Evolutionary conservation across 2,888 invertebrate species (phyloP).

Genomic region (Cheilosia impressa): DNA sequence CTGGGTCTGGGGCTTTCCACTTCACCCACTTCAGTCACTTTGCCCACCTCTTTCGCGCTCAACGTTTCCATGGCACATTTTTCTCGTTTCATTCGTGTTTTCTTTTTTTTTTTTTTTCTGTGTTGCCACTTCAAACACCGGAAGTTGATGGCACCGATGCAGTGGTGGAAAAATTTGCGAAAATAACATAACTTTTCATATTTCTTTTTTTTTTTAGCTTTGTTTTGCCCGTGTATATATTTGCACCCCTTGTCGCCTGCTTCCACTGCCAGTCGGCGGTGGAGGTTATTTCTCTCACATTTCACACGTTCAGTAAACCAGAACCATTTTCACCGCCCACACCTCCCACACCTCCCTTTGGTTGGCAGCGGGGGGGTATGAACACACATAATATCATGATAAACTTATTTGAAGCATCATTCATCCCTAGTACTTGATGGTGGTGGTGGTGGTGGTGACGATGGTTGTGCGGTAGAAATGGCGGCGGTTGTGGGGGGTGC

Average conservation of each 20-base stretch:
- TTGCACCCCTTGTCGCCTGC: background rate
- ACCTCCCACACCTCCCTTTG: background rate
- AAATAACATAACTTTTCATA: constrained; percentile 71
- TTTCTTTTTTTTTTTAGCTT: constrained; percentile 17
- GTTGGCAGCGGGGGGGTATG: constrained; percentile 21
- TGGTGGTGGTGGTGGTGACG: constrained; percentile 21
- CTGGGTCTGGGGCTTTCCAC: constrained; percentile 13
- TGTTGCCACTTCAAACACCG: constrained; percentile 65
- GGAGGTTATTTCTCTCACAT: constrained; percentile 44
- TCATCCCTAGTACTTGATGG: constrained; percentile 61
- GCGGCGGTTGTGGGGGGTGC: constrained; percentile 1
- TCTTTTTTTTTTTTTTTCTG: constrained; percentile 15
- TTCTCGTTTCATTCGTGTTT: constrained; percentile 14
- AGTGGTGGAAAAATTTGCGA: constrained; percentile 35
- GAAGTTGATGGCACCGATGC: constrained; percentile 56
- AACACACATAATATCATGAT: constrained; percentile 75
- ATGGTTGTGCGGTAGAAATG: constrained; percentile 23
- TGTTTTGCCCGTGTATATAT: constrained; percentile 17
- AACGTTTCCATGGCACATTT: constrained; percentile 58
- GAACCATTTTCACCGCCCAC: constrained; percentile 48
- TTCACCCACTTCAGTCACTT: constrained; percentile 12
- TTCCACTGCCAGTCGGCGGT: background rate
- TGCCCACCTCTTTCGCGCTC: background rate
- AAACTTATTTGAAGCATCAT: constrained; percentile 75
- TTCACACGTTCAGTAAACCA: constrained; percentile 71